Base-by-base conservation (phyloP, 2,888 invertebrate species). In the Epinotia demarniana region DNA sequence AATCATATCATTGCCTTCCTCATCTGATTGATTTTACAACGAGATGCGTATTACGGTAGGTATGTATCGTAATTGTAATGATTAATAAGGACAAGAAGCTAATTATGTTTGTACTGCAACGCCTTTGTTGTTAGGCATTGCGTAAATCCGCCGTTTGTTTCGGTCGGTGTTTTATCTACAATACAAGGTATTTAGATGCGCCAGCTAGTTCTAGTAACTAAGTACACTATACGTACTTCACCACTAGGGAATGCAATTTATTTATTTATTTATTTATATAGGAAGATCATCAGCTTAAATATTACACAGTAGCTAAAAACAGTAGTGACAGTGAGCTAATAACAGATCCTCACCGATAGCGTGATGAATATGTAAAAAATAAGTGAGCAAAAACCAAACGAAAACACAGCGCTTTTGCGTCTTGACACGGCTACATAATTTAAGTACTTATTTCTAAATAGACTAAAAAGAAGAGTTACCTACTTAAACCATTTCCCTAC, bases 61-160 rank as follows among this genome's bases (percentile, higher is more conserved):
- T 69, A 58, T 69, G 46, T 49, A 49, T n/a, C 27, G n/a, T 49
- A 70, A 57, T 70, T 75, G 49, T 33, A 68, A 33, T 69, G 53
- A 58, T 71, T 66, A 70, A 60, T 66, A 64, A 23, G 49, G 53
- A 66, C 27, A 53, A 43, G 55, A 27, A 53, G 39, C 46, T 70
- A 66, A 64, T 64, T 75, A 70, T 75, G 53, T 73, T 23, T 61
- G 61, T 81, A 81, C 79, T 75, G 79, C 78, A 79, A 79, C 79
- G 80, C 79, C 81, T 81, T 81, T 83, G 84, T 87, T 86, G 82
- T 83, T 79, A 68, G 72, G 75, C 69, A 81, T 84, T 84, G 84
- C 82, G 85, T 83, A 82, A 83, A 84, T 86, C 86, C 86, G 84
- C 79, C 78, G 82, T 83, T 85, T 84, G 84, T 85, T 82, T 79